Percentiles rank a stretch among this genome's conserved stretches.
Conservation (phyloP, 2,797 vertebrate genomes). For the Lemur catta region DNA sequence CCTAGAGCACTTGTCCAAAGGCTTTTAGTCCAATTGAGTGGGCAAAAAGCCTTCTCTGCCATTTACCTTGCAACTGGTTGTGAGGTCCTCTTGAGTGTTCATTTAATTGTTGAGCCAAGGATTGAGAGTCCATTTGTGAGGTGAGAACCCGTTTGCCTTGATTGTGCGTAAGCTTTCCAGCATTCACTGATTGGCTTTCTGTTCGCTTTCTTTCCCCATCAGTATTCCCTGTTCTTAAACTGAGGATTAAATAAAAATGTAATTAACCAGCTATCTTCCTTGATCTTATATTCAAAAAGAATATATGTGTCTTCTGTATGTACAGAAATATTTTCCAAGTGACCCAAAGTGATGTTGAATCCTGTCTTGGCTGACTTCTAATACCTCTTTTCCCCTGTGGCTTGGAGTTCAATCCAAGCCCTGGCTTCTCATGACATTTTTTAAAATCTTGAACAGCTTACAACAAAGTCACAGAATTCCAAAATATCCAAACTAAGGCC, state of each 20-base stretch:
- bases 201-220: background rate
- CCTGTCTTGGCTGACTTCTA: background rate
- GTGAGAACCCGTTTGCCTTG: background rate
- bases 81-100: background rate
- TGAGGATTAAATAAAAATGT: background rate
- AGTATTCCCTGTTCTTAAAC: background rate
- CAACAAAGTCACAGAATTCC: conserved; percentile 12
- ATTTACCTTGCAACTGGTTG: background rate
- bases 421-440: background rate
- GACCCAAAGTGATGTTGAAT: background rate
- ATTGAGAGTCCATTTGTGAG: background rate
- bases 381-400: background rate
- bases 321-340: conserved; percentile 29
- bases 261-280: background rate
- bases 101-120: background rate
- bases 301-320: background rate
- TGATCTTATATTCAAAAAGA: background rate
- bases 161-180: background rate
- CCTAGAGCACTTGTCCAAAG: background rate
- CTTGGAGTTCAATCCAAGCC: background rate
- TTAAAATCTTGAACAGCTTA: background rate
- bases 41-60: background rate
- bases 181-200: background rate
- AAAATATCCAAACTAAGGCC: background rate
- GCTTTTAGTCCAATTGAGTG: background rate